Evolutionary conservation across 2,797 vertebrate species (phyloP).

Genomic region (Sternarchorhynchus goeldii): DNA sequence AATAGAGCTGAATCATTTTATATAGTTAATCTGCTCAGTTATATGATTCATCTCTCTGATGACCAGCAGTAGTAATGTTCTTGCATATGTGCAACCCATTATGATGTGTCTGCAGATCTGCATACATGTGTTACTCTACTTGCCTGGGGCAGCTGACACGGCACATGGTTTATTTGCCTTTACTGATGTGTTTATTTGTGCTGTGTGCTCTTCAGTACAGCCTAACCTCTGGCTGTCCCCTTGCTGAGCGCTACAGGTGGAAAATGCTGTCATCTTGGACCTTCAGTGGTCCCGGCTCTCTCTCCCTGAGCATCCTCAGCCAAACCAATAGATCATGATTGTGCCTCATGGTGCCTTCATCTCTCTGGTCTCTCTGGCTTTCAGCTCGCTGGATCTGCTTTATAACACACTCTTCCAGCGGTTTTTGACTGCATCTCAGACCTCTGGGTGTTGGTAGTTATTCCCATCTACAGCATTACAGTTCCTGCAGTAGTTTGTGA

Average conservation of each 20-base stretch:
- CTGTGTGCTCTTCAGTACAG: conserved; percentile 53
- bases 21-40: not conserved
- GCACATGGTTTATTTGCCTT: conserved; percentile 37
- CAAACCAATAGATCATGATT: conserved; percentile 52
- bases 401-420: not conserved
- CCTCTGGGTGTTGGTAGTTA: conserved; percentile 6
- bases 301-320: conserved; percentile 33
- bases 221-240: conserved; percentile 60
- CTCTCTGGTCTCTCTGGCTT: not conserved
- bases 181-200: conserved; percentile 54
- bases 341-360: conserved; percentile 27
- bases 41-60: conserved; percentile 39
- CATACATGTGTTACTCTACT: conserved; percentile 32
- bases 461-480: conserved; percentile 13
- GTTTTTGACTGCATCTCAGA: conserved; percentile 1
- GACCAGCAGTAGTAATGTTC: not conserved
- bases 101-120: not conserved
- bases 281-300: conserved; percentile 18
- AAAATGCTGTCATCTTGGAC: conserved; percentile 57
- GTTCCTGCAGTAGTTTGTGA: not conserved
- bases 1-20: no score
- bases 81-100: not conserved
- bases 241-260: conserved; percentile 52
- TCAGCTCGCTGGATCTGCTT: not conserved
- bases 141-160: conserved; percentile 6